Conservation (phyloP, 1,140 invertebrate species). For the Pseudobourletiella spinata region DNA sequence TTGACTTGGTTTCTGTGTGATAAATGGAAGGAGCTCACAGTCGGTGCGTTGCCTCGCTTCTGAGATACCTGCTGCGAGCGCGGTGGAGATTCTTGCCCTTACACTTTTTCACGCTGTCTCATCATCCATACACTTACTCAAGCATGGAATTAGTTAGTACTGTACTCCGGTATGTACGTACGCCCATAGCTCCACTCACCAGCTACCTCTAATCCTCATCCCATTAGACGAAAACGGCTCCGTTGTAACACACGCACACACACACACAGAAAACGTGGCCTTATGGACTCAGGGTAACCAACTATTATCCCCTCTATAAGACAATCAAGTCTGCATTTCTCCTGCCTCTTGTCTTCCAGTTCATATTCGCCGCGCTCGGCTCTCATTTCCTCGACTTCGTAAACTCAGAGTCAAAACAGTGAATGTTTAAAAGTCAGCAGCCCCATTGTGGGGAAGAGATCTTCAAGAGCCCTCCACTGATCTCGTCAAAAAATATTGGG, state of each 20-base stretch:
- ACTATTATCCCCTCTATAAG: not conserved
- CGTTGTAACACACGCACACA: no score
- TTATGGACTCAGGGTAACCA: not conserved
- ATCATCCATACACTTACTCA: not conserved
- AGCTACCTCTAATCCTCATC: no score
- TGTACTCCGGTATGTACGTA: no score
- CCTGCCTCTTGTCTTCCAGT: not conserved
- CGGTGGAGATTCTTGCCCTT: not conserved
- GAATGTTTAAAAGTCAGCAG: not conserved
- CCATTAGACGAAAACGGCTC: no score
- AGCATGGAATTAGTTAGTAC: no score
- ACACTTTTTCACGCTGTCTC: not conserved
- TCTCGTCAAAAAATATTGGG: not conserved
- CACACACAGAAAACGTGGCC: no score
- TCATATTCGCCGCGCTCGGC: not conserved
- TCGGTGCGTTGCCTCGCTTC: constrained; percentile 12
- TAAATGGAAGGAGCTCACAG: constrained; percentile 23
- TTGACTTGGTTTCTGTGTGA: constrained; percentile 22
- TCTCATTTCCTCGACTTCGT: not conserved
- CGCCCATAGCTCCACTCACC: no score
- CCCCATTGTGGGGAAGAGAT: not conserved
- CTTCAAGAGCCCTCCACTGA: not conserved
- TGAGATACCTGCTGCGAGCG: constrained; percentile 6
- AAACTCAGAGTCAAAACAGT: not conserved
- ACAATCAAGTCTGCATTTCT: not conserved